Evolutionary conservation across 1,140 invertebrate genomes (phyloP), one percentile per base, ranked within the genome.

Genomic region (Drosophila sp.): DNA sequence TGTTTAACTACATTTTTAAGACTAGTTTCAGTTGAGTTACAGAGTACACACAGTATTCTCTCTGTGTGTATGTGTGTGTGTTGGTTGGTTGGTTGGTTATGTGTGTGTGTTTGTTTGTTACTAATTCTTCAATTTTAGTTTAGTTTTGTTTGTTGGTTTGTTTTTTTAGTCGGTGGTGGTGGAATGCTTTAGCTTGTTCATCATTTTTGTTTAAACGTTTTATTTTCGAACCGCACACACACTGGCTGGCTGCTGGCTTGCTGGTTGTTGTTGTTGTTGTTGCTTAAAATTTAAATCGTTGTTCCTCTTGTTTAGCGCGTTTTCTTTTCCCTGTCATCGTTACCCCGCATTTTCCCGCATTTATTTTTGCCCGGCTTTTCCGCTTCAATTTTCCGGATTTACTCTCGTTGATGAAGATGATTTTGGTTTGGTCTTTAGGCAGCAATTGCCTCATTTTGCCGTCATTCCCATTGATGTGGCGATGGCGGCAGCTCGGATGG

Each of bases 401-500:
- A 23, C 25, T 25, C 11, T 30, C 35, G 35, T 38, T 38, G 35
- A 38, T 38, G 8, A 11, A 4, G 44, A 27, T 50, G 44, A 60
- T 73, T 70, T 70, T 80, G 72, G 76, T 89, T 90, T 75, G 82
- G 66, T 67, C 25, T 92, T 92, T 92, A 92, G 91, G 91, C 91
- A 79, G 91, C 91, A 85, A 91, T 92, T 73, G 91, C 91, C 91
- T 91, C 90, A 82, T 92, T 91, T 91, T 92, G 91, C 86, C 93
- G 94, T 95, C 94, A 98, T 94, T 99, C 97, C 98, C 98, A 99
- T 92, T 98, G 96, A 93, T 99, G 97, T 69, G 98, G 98, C 84
- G 98, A 99, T 29, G 98, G 98, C 82, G 98, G 98, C 92, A 99
- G 94, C 94, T 99, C 98, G 64, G 97, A 98, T 56, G 98, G 97